phyloP scores from a whole-genome alignment of 1,140 invertebrate species.

The Macrocentrus cingulum region DNA sequence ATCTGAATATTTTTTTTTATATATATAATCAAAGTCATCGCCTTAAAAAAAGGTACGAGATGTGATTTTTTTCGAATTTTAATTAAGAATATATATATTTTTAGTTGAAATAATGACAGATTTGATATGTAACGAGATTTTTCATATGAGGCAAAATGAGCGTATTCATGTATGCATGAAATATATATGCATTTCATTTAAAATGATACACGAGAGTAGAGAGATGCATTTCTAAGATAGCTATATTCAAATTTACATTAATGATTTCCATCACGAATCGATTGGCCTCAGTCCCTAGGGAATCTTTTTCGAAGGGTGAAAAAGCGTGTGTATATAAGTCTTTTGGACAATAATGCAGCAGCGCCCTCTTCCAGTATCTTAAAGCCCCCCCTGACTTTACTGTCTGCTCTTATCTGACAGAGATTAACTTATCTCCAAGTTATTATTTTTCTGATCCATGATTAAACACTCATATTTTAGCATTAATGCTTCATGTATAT shows the following conservation, averaged over 20 bases:
- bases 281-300: constrained; percentile 53
- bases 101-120: too few species aligned
- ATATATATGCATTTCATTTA: too few species aligned
- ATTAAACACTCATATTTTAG: constrained; percentile 60
- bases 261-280: constrained; percentile 60
- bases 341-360: constrained; percentile 38
- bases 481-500: constrained; percentile 39
- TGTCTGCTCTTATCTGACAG: constrained; percentile 38
- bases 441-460: constrained; percentile 59
- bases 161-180: too few species aligned
- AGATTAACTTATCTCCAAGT: constrained; percentile 59
- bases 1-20: too few species aligned
- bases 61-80: too few species aligned
- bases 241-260: constrained; percentile 58
- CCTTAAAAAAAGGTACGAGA: too few species aligned
- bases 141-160: too few species aligned
- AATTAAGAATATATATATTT: too few species aligned
- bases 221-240: constrained; percentile 57
- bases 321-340: constrained; percentile 21
- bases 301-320: constrained; percentile 40
- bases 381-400: constrained; percentile 4
- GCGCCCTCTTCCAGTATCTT: background rate
- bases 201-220: too few species aligned
- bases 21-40: too few species aligned
- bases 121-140: too few species aligned